phyloP scores from a whole-genome alignment of 2,113 vertebrate genomes.

The Dasyornis broadbenti region DNA sequence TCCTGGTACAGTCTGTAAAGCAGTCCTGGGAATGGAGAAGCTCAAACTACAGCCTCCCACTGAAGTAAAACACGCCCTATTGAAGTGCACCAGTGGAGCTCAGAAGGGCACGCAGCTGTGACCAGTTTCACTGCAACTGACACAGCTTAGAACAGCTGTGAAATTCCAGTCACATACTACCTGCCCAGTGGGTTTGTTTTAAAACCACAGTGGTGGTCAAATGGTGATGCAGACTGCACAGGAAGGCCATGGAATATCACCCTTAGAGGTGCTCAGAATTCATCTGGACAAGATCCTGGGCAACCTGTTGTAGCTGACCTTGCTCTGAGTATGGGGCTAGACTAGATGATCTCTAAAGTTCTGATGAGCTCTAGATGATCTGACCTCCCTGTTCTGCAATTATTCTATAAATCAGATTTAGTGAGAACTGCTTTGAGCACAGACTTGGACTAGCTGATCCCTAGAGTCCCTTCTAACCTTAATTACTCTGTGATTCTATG shows the following conservation, averaged over 20 bases:
- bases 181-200: not conserved
- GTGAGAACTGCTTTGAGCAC: not conserved
- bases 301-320: not conserved
- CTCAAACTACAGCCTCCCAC: not conserved
- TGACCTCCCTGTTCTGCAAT: not conserved
- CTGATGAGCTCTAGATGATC: not conserved
- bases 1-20: not conserved
- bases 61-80: rapidly evolving
- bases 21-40: not conserved
- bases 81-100: not conserved
- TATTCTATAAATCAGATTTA: not conserved
- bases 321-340: not conserved
- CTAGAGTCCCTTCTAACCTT: not conserved
- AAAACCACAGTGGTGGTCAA: not conserved
- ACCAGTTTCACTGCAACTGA: not conserved
- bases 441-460: not conserved
- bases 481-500: not conserved
- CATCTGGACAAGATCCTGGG: not conserved
- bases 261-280: not conserved
- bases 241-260: not conserved
- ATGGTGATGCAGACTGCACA: not conserved
- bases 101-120: not conserved
- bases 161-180: not conserved
- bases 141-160: not conserved
- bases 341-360: not conserved